Base-by-base conservation (phyloP, 2,888 invertebrate species). In the Shargacucullia verbasci region DNA sequence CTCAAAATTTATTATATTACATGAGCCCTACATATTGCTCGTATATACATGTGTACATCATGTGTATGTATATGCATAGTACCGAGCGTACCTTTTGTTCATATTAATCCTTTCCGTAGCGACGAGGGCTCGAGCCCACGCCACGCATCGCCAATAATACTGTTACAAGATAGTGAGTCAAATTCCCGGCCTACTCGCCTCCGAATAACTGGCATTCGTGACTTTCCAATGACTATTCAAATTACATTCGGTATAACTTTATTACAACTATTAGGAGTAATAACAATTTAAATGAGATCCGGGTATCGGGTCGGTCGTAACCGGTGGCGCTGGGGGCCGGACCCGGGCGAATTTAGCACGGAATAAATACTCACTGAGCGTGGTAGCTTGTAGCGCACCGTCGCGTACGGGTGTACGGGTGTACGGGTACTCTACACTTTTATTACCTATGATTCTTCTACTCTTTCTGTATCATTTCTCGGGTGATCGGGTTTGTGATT, bases 191-290 rank as follows among this genome's bases (percentile, higher is more conserved):
- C 52, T 58, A 44, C 40, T 46, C 44, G 53, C 45, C 49, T 43
- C 44, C 40, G 52, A 27, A 27, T 27, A 27, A 57, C 25, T 46
- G 41, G 34, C 33, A 14, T 37, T 35, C 29, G 45, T 43, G 59
- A 47, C 34, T 37, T 55, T 46, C 40, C 48, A 31, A 58, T 63
- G 40, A 52, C 59, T 57, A 60, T 59, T 66, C 59, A 47, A 64
- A 69, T 66, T 52, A 57, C 47, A 53, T 60, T 68, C 20, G 55
- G 40, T 49, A 46, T 65, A 65, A 65, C 38, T 68, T 72, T 65
- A 73, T 63, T 59, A 61, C 57, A 55, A 59, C 69, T 57, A 49
- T 56, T 56, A 63, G 38, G 5, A 38, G 53, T 64, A 54, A 54
- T 69, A 64, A 50, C 50, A 53, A 57, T 59, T 73, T 57, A 46